Percentiles rank a stretch among this genome's conserved stretches.
Conservation (phyloP, 2,888 invertebrate species). For the Hesperia comma region DNA sequence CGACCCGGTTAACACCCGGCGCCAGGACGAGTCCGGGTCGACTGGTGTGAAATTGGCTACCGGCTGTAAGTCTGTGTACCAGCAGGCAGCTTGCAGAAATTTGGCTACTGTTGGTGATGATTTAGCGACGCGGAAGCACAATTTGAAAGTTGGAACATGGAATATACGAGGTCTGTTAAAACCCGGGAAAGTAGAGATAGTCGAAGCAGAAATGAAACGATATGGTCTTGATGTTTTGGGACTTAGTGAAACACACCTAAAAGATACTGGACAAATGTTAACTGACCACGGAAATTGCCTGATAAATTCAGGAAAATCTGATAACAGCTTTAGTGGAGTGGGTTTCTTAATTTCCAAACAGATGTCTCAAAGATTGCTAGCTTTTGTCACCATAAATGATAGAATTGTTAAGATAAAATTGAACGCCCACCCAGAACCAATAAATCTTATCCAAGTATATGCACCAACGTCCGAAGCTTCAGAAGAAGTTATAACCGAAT, state of each 20-base stretch:
- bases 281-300: no score
- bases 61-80: conserved; percentile 17
- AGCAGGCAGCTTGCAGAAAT: background rate
- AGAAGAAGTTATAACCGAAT: background rate
- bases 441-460: conserved; percentile 11
- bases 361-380: no score
- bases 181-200: conserved; percentile 10
- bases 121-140: background rate
- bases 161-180: conserved; percentile 12
- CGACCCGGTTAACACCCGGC: conserved; percentile 12
- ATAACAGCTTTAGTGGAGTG: no score
- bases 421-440: background rate
- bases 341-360: no score
- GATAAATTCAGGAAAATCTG: no score
- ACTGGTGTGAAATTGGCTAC: conserved; percentile 34
- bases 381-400: no score
- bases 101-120: background rate
- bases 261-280: no score
- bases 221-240: conserved; percentile 6
- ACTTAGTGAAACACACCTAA: conserved; percentile 6
- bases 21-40: conserved; percentile 32
- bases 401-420: no score
- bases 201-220: conserved; percentile 8
- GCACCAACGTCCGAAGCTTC: conserved; percentile 5
- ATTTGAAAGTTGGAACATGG: conserved; percentile 1